These are phyloP conservation scores for Peromyscus attwateri DNA, from an alignment of 2,797 vertebrate species.

Conservation along the genomic window DNA sequence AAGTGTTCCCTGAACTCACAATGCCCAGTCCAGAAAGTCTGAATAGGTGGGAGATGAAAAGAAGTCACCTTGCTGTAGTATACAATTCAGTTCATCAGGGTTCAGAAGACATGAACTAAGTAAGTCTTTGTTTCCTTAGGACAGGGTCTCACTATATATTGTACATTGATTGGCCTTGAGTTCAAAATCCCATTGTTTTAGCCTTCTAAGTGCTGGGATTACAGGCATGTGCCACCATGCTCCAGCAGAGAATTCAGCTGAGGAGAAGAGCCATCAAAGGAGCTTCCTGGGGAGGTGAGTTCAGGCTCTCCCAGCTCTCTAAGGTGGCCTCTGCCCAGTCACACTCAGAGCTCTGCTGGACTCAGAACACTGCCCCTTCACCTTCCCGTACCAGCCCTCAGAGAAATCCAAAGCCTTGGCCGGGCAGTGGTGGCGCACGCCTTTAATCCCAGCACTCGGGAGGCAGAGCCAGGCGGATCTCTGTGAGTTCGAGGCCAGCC, in stretches of 20 bases:
- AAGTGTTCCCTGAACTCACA: conserved; percentile 26
- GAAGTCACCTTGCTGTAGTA: not conserved
- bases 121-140: not conserved
- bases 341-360: not conserved
- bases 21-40: not conserved
- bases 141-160: not conserved
- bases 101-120: not conserved
- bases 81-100: not conserved
- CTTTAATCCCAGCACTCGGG: no score
- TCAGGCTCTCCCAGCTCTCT: not conserved
- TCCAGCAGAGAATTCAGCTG: not conserved
- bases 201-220: not conserved
- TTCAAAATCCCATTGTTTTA: not conserved
- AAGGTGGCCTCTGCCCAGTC: not conserved
- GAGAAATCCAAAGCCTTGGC: not conserved
- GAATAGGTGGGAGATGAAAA: not conserved
- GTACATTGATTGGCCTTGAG: not conserved
- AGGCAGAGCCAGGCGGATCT: no score
- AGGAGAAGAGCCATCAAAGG: not conserved
- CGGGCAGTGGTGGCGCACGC: no score
- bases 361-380: not conserved
- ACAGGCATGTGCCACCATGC: not conserved
- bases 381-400: not conserved
- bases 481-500: no score
- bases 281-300: not conserved